Evolutionary conservation across 2,797 vertebrate species (phyloP), one percentile per base, ranked within the genome.

Genomic region (Xiphophorus birchmanni): DNA sequence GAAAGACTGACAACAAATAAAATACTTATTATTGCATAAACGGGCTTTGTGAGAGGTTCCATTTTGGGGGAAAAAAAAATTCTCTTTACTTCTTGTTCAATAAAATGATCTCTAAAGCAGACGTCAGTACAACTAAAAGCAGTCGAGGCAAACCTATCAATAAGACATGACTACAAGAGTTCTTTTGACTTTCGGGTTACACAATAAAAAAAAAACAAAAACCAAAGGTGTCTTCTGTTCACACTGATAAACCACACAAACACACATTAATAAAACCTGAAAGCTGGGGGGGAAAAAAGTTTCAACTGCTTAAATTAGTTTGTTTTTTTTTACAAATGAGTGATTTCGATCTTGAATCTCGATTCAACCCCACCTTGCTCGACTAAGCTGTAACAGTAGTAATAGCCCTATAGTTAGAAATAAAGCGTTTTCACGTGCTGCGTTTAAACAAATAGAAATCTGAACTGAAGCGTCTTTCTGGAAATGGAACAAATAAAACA

Each of bases 121-220:
- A 47, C 71, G 84, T 89, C 75, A 74, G 47, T 48, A 88, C 42
- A 65, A 82, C 74, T 32, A 87, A 80, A 76, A 90, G 90, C 81
- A 74, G 72, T 80, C 84, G 90, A 90, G 85, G 79, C 87, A 89
- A 91, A 91, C 84, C 87, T 85, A 90, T 91, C 84, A 80, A 86
- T 40, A 69, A 67, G 82, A 90, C 85, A 77, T 77, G 26, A 54
- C 83, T 72, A 89, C 40, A 84, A 77, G 26, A 74, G 52, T 81
- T 86, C 58, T 88, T 84, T 87, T 89, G 83, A 79, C 67, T 12
- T 63, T 81, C 74, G 90, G 77, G 91, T 80, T 90, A 92, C 89
- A 93, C 47, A 42, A 80, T 83, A 65, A n/a, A 2, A 35, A 21
- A 63, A 56, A 60, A 56, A n/a, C n/a, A n/a, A 60, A 37, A 2